Percentiles rank a stretch among this genome's conserved stretches.
Evolutionary conservation across 1,140 invertebrate species (phyloP).

Genomic region (Aphidius gifuensis): DNA sequence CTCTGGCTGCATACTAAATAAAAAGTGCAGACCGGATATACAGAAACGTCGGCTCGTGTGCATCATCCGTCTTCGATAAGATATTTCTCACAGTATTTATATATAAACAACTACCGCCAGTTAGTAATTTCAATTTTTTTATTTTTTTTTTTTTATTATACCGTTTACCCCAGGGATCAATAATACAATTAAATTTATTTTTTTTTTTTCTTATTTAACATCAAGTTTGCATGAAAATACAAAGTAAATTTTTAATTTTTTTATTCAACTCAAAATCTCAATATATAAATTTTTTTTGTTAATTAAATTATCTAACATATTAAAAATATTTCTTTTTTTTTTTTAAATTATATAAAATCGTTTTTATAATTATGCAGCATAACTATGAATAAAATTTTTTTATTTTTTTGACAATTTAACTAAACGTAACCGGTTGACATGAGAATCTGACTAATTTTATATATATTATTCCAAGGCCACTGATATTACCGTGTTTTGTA

Average conservation of each 20-base stretch:
- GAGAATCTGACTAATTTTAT: no score
- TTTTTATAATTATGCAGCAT: no score
- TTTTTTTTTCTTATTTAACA: no score
- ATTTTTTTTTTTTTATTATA: conserved; percentile 38
- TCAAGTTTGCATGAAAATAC: no score
- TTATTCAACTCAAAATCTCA: no score
- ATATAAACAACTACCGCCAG: background rate
- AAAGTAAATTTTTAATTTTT: no score
- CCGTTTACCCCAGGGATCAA: conserved; percentile 32
- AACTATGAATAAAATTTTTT: no score
- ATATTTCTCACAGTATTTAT: conserved; percentile 9
- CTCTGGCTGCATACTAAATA: conserved; percentile 48
- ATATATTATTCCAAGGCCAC: no score
- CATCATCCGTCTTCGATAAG: background rate
- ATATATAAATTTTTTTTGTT: conserved; percentile 12
- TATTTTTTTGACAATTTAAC: no score
- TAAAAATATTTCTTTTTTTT: conserved; percentile 17
- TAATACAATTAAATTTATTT: no score
- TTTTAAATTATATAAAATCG: conserved; percentile 13
- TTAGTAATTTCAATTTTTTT: conserved; percentile 32
- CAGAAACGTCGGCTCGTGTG: conserved; percentile 38
- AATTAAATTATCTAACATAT: background rate
- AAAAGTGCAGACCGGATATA: conserved; percentile 51
- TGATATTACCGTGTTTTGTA: no score
- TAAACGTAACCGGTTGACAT: no score